phyloP scores from a whole-genome alignment of 2,797 vertebrate genomes.

The Schizothorax lantsangensis region DNA sequence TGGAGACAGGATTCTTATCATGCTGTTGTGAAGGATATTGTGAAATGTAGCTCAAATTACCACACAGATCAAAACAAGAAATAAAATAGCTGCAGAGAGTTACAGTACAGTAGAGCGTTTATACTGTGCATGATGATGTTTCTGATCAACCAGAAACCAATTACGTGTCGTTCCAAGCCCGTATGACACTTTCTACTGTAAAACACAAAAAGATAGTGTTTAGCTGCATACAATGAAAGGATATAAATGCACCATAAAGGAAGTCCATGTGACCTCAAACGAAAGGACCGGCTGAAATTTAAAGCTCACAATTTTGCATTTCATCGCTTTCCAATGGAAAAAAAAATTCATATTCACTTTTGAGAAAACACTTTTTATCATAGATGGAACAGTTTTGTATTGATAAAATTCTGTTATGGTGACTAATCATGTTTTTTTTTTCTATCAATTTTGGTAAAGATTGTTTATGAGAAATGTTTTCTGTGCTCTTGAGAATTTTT shows the following conservation, averaged over 20 bases:
- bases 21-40: slow-evolving; percentile 14
- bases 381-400: neutral
- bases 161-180: neutral
- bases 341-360: neutral
- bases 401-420: no score
- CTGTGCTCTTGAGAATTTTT: neutral
- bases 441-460: neutral
- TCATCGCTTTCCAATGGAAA: no score
- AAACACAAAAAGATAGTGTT: no score
- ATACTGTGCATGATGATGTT: neutral
- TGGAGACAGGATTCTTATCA: slow-evolving; percentile 36
- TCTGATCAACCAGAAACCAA: neutral
- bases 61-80: slow-evolving; percentile 25
- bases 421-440: neutral
- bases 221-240: neutral
- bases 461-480: neutral
- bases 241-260: neutral
- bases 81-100: neutral
- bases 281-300: neutral
- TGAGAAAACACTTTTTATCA: neutral
- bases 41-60: slow-evolving; percentile 27
- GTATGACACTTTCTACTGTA: neutral
- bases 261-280: neutral
- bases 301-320: neutral
- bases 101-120: neutral